Evolutionary conservation across 2,113 vertebrate species (phyloP).

Genomic region (Rhadina sibilatrix): DNA sequence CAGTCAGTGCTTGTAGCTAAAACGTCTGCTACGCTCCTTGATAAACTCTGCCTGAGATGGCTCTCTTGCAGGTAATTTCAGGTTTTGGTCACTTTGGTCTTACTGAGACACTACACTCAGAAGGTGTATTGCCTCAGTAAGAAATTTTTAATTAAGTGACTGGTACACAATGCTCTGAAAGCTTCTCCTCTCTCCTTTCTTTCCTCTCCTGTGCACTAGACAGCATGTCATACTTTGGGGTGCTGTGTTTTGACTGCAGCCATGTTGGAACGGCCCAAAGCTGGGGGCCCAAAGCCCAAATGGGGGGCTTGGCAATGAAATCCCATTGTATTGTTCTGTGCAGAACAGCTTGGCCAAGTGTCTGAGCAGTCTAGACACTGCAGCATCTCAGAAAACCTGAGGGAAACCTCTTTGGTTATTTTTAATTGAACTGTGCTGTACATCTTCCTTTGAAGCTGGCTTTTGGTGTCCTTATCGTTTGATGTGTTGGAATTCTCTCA

Average conservation of each 20-base stretch:
- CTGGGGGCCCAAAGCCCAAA: too few relatives aligned
- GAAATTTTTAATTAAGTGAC: background rate
- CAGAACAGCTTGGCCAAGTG: background rate
- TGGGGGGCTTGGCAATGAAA: background rate
- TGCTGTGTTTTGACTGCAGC: background rate
- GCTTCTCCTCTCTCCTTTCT: background rate
- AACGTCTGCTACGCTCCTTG: background rate
- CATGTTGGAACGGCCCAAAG: background rate
- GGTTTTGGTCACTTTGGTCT: background rate
- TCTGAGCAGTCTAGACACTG: background rate
- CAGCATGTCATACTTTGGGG: background rate
- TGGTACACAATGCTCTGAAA: background rate
- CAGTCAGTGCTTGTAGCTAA: background rate
- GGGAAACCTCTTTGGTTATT: background rate
- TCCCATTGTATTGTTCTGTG: background rate
- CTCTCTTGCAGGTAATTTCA: background rate
- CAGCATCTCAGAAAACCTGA: background rate
- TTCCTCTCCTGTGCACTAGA: background rate
- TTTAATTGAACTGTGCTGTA: fast-evolving
- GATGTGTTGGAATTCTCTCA: background rate
- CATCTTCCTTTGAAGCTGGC: background rate
- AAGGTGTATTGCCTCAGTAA: background rate
- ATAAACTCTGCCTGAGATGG: background rate
- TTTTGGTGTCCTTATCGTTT: background rate
- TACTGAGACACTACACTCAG: too few relatives aligned